phyloP scores from a whole-genome alignment of 2,113 vertebrate species.

The human region GRCh38 chr14:103476501-103477000 shows the following conservation, averaged over 20 bases:
- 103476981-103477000: not conserved
- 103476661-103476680: not conserved
- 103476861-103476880: not conserved
- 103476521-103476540: not conserved
- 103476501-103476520: not conserved
- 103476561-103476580: not conserved
- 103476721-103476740: not conserved
- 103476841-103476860: not conserved
- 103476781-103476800: not conserved
- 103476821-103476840: not conserved
- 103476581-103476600: not conserved
- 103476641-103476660: not conserved
- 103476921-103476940: not conserved
- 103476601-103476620: not conserved
- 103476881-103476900: not conserved
- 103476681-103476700: too few relatives aligned
- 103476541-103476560: not conserved
- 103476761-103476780: not conserved
- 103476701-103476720: accelerated
- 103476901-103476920: not conserved
- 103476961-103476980: not conserved
- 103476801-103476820: not conserved
- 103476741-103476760: not conserved
- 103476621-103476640: not conserved
- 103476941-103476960: not conserved